Percentiles rank a stretch among this genome's conserved stretches.
These are phyloP conservation scores for Ceratitis capitata DNA, from an alignment of 1,140 invertebrate genomes.

Conservation along the genomic window DNA sequence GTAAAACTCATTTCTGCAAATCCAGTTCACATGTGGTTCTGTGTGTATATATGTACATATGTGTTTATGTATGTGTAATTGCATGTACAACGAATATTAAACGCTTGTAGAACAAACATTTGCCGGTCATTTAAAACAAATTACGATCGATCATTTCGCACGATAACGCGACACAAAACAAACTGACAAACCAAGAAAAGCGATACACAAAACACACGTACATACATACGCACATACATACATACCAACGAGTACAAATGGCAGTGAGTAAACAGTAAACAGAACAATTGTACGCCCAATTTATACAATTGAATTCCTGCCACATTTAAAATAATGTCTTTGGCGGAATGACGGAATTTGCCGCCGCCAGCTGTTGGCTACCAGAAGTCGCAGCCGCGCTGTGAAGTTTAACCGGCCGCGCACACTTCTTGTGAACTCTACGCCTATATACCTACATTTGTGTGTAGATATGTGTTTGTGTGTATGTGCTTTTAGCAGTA, in stretches of 20 bases:
- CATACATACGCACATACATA: not conserved
- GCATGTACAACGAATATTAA: not conserved
- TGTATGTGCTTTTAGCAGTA: not conserved
- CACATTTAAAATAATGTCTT: conserved; percentile 21
- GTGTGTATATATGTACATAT: not conserved
- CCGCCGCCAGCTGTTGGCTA: conserved; percentile 17
- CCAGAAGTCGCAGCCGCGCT: not conserved
- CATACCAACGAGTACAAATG: too few species aligned
- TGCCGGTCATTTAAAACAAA: conserved; percentile 27
- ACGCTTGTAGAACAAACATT: not conserved
- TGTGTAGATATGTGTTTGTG: not conserved
- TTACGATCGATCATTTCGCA: conserved; percentile 35
- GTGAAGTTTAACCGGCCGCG: not conserved
- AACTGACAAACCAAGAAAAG: not conserved
- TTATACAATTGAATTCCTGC: conserved; percentile 31
- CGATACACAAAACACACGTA: not conserved
- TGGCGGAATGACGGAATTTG: conserved; percentile 27
- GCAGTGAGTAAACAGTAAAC: not conserved
- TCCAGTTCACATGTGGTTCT: not conserved
- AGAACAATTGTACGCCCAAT: conserved; percentile 36
- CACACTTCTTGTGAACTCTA: not conserved
- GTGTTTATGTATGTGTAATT: not conserved
- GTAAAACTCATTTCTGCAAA: too few species aligned
- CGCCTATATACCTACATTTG: not conserved
- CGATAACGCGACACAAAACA: conserved; percentile 17